Conservation (phyloP, 2,888 invertebrate genomes). For the Pocota personata region DNA sequence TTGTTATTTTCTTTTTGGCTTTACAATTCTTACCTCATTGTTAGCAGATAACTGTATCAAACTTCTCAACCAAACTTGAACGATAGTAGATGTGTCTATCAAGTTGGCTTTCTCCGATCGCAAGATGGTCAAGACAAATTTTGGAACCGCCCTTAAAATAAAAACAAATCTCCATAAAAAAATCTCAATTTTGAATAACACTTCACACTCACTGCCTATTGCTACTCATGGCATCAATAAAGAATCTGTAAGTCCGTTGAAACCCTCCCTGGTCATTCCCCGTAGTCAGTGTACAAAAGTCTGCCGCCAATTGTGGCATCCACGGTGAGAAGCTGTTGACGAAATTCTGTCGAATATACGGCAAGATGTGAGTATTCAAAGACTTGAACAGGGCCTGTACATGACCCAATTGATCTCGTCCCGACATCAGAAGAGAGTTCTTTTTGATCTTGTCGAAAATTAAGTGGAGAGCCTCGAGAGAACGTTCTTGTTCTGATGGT, state of each 20-base stretch:
- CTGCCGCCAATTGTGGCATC: constrained; percentile 80
- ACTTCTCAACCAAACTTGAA: constrained; percentile 81
- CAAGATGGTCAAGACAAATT: constrained; percentile 77
- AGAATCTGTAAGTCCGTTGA: constrained; percentile 78
- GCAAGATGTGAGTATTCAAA: constrained; percentile 79
- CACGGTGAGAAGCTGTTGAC: constrained; percentile 78
- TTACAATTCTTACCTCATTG: constrained; percentile 76
- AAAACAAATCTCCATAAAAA: not conserved
- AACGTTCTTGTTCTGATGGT: constrained; percentile 80
- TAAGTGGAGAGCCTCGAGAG: constrained; percentile 79
- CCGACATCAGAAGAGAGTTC: constrained; percentile 45
- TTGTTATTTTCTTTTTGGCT: not conserved
- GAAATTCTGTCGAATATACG: constrained; percentile 80
- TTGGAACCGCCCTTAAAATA: constrained; percentile 75
- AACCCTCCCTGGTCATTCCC: constrained; percentile 75
- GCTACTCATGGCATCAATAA: constrained; percentile 76
- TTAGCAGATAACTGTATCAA: constrained; percentile 79
- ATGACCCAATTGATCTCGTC: constrained; percentile 47
- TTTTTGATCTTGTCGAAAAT: constrained; percentile 77
- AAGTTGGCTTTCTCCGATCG: constrained; percentile 72
- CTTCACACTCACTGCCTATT: constrained; percentile 76
- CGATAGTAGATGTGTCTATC: constrained; percentile 76
- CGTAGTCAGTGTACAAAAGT: constrained; percentile 77
- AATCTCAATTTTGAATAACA: not conserved
- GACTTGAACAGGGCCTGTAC: constrained; percentile 75